Evolutionary conservation across 23 tunicate genomes (phyloP), one percentile per base, ranked within the genome.

Genomic region (Aplidium turbinatum): DNA sequence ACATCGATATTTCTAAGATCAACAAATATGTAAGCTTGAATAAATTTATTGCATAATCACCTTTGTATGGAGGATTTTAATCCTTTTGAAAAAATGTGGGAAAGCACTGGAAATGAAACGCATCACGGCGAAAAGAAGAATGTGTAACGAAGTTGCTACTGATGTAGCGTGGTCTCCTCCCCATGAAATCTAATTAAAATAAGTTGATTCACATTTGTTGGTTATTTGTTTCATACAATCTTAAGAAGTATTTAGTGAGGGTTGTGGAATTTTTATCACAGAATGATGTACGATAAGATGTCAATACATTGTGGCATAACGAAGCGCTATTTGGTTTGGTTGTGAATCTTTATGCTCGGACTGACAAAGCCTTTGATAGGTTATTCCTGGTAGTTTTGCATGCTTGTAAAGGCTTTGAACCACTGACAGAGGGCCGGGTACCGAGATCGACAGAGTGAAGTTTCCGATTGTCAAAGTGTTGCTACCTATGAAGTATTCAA

Each of bases 111-210:
- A 65, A 21, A 35, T 36, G 26, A 65, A 65, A 18, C 72, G 72
- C 4, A 65, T 27, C 9, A 23, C 20, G 5, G 72, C 24, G 38
- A 65, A 65, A 16, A 26, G 13, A 21, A 65, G 30, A 38, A 65
- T 65, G 50, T 65, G 72, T 3, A 65, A 11, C 18, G 72, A 65
- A 3, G 72, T 65, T 13, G 72, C 72, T 18, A 65, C 38, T 4
- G 72, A 65, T 18, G 72, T 65, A 5, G 72, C 72, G 3, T 3
- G 36, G 22, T 65, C 72, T 16, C 50, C 72, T 38, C 72, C 72
- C 48, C 50, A 35, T 16, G 72, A 65, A 35, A 65, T 13, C 72
- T 65, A 28, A 28, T 42, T 42, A 9, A 42, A 13, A 42, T 13
- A 13, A 13, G 9, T 42, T 42, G 9, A 13, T 42, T 42, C 48